A percentile compares a stretch with the other conserved stretches of the same genome.
Conservation (phyloP, 2,113 vertebrate species). For the Antennarius striatus region DNA sequence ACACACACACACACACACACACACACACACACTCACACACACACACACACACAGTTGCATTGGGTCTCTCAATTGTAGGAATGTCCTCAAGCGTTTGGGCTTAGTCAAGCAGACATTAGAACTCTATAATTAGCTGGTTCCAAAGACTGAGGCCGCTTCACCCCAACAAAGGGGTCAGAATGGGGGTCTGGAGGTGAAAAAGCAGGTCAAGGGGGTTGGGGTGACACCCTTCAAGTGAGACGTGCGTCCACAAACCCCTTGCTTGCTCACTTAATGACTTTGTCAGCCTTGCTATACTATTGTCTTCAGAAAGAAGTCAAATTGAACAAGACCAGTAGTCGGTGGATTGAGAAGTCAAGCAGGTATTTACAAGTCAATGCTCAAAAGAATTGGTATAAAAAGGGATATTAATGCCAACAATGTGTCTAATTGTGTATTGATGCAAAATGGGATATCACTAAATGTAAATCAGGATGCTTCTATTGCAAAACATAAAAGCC, state of each 20-base stretch:
- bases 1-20: conserved; percentile 2
- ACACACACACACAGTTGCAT: conserved; percentile 23
- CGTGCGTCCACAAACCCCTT: conserved; percentile 37
- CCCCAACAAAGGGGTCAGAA: conserved; percentile 72
- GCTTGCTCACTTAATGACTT: conserved; percentile 71
- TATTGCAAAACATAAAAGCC: not conserved
- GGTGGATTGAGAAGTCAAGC: not conserved
- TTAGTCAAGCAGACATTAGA: conserved; percentile 70
- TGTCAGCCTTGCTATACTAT: conserved; percentile 35
- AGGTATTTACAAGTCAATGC: conserved; percentile 7
- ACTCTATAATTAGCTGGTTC: conserved; percentile 76
- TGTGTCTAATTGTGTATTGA: conserved; percentile 3
- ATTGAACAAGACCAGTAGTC: conserved; percentile 12
- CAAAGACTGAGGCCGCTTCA: conserved; percentile 58
- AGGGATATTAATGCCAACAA: not conserved
- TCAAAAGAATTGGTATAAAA: conserved; percentile 6
- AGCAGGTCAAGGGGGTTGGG: conserved; percentile 38
- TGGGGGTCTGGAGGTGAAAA: conserved; percentile 65
- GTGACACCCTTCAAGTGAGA: conserved; percentile 60
- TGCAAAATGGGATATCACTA: not conserved
- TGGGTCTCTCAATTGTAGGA: conserved; percentile 47
- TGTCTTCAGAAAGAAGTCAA: conserved; percentile 24
- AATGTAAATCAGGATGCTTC: conserved; percentile 15
- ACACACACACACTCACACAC: conserved; percentile 6
- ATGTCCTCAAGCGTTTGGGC: conserved; percentile 61